Percentiles rank a stretch among this genome's conserved stretches.
Conservation (phyloP, 2,888 invertebrate species). For the Macrosiphum euphorbiae region DNA sequence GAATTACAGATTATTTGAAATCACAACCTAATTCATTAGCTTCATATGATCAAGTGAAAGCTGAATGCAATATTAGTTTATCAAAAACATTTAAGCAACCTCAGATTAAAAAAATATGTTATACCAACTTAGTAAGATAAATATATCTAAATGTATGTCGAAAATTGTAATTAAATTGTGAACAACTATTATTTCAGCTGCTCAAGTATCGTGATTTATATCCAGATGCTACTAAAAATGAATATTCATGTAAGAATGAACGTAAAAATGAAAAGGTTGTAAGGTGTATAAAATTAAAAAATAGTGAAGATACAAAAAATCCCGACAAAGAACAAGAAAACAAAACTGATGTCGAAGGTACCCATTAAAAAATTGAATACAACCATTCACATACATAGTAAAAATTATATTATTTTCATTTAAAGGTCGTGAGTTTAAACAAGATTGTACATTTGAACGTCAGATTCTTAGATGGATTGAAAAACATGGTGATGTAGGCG, state of each 20-base stretch:
- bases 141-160: constrained; percentile 68
- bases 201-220: constrained; percentile 74
- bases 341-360: constrained; percentile 22
- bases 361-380: not conserved
- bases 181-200: constrained; percentile 69
- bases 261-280: constrained; percentile 72
- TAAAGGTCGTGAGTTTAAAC: constrained; percentile 57
- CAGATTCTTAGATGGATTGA: constrained; percentile 64
- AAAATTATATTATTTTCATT: not conserved
- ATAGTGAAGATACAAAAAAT: constrained; percentile 33
- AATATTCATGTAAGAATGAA: constrained; percentile 73
- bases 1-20: constrained; percentile 74
- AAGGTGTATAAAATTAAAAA: constrained; percentile 72
- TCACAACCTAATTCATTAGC: constrained; percentile 73
- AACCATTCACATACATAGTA: not conserved
- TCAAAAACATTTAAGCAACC: constrained; percentile 70
- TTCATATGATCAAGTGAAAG: constrained; percentile 72
- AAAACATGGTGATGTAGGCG: constrained; percentile 48
- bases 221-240: constrained; percentile 73
- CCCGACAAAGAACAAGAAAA: constrained; percentile 10
- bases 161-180: constrained; percentile 41
- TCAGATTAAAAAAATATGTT: constrained; percentile 55
- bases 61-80: constrained; percentile 71
- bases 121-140: constrained; percentile 53
- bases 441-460: constrained; percentile 50